A percentile compares a stretch with the other conserved stretches of the same genome.
Conservation (phyloP, 1,140 invertebrate species). For the Oncopodura yosiiana region DNA sequence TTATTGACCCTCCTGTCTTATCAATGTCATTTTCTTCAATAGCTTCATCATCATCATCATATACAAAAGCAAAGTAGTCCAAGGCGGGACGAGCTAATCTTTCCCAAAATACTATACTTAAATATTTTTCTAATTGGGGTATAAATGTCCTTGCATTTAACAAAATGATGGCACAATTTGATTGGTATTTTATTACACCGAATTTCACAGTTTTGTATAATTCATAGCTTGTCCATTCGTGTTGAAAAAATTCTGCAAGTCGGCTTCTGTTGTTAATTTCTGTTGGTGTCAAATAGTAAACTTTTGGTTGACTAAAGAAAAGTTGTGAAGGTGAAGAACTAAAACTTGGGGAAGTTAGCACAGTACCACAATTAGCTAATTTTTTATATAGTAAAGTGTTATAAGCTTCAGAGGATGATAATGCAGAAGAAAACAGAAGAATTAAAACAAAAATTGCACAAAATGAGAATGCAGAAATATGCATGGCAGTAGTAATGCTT, state of each 20-base stretch:
- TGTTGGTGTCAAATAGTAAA: too few species aligned
- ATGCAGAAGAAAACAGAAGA: too few species aligned
- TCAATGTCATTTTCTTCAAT: not conserved
- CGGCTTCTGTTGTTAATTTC: too few species aligned
- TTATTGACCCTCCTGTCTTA: not conserved
- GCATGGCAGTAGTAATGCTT: too few species aligned
- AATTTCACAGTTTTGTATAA: not conserved
- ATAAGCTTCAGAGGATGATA: too few species aligned
- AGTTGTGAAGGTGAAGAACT: too few species aligned
- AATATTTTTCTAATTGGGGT: not conserved
- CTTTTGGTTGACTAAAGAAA: too few species aligned
- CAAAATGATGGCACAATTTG: not conserved
- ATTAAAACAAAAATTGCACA: too few species aligned
- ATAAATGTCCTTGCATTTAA: not conserved
- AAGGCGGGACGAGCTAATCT: not conserved
- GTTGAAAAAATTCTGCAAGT: not conserved
- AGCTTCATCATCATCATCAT: not conserved
- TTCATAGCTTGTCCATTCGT: slow-evolving; percentile 2
- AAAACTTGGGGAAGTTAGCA: too few species aligned
- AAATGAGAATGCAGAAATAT: too few species aligned
- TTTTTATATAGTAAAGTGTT: too few species aligned
- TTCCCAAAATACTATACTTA: not conserved
- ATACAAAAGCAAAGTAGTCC: not conserved
- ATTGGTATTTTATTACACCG: not conserved
- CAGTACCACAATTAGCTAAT: too few species aligned